Base-by-base conservation (phyloP, 2,888 invertebrate species). In the Andrena dorsata region DNA sequence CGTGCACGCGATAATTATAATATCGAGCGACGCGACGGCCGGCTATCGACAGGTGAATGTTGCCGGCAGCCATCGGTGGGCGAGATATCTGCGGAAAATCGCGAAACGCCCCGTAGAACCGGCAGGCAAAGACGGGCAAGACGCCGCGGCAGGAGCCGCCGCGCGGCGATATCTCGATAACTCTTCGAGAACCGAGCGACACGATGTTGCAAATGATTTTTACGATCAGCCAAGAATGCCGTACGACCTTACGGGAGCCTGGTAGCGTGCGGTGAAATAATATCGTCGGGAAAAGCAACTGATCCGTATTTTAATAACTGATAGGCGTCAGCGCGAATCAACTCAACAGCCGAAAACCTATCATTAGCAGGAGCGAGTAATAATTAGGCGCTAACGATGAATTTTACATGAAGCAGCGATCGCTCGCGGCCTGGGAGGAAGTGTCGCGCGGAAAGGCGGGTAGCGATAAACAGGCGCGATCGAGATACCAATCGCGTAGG, bases 1-100 rank as follows among this genome's bases (percentile, higher is more conserved):
- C 77, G 64, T 41, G 72, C 74, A 28, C 68, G 71, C 80, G 77
- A 83, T 72, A 80, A 87, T 84, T 80, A 77, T 74, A 74, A 77
- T 58, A 79, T 70, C 53, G 63, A 64, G 32, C 78, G 73, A 35
- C 72, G 69, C 76, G 73, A 53, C 63, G 66, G 63, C 51, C 61
- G 26, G 28, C 49, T 49, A 71, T 80, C 80, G 73, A 75, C 80
- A 71, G 77, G 68, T 69, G 81, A 81, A 78, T 41, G 76, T 77
- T 51, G 20, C 51, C 8, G 41, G 8, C 28, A 47, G 65, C 16
- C 10, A 79, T 71, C 75, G 58, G 80, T 75, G 63, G 75, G 56
- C 75, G 47, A 64, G n/a, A 64, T 61, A 49, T 65, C 60, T n/a
- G 20, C 60, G 70, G 61, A 66, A 65, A 73, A 51, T 71, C 53